Evolutionary conservation across 2,113 vertebrate species (phyloP).

Genomic region (Sorex araneus): DNA sequence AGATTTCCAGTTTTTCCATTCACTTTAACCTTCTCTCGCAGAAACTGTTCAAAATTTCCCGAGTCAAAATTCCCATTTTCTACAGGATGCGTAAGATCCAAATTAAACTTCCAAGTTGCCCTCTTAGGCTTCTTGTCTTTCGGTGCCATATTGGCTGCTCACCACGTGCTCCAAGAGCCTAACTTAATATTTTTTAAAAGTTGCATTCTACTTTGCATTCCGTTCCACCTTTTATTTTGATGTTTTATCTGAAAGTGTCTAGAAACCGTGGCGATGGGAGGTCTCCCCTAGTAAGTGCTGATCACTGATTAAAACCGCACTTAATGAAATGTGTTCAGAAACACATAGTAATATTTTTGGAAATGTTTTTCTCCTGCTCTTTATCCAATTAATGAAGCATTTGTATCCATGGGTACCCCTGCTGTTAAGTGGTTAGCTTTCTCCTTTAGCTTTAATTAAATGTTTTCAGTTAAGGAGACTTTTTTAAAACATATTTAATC

Average conservation of each 20-base stretch:
- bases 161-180: too few relatives aligned
- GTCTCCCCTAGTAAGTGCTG: background rate
- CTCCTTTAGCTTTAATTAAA: constrained; percentile 81
- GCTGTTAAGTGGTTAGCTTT: constrained; percentile 71
- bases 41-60: too few relatives aligned
- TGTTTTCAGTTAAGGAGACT: constrained; percentile 58
- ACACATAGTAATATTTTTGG: constrained; percentile 42
- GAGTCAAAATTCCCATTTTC: too few relatives aligned
- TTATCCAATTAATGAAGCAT: constrained; percentile 75
- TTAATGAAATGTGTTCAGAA: constrained; percentile 61
- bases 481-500: constrained; percentile 65
- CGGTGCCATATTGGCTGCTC: too few relatives aligned
- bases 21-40: too few relatives aligned
- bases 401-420: constrained; percentile 60
- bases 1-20: too few relatives aligned
- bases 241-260: constrained; percentile 21
- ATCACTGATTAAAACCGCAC: constrained; percentile 42
- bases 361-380: constrained; percentile 31
- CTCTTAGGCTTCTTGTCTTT: too few relatives aligned
- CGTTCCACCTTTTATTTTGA: background rate
- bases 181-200: background rate
- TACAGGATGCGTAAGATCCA: too few relatives aligned
- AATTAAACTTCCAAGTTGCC: too few relatives aligned
- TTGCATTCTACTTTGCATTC: background rate
- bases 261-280: background rate